A percentile compares a stretch with the other conserved stretches of the same genome.
Conservation (phyloP, 2,797 vertebrate genomes). For the Sphenopsis melanotis region DNA sequence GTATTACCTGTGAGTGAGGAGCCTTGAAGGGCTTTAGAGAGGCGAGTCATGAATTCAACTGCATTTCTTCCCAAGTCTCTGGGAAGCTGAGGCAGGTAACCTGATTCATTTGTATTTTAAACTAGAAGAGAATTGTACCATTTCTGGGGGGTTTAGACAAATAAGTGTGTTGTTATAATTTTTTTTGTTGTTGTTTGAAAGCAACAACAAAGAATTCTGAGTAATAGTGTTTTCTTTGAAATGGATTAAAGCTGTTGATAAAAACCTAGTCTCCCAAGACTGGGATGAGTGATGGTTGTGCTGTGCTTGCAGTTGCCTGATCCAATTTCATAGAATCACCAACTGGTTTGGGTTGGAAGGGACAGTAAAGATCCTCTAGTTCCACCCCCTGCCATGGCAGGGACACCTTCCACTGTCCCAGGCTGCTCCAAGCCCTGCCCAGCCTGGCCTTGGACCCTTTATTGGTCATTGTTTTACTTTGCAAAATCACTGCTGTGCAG, state of each 20-base stretch:
- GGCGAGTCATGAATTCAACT: not conserved
- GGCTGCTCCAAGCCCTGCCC: not conserved
- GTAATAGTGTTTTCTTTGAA: not conserved
- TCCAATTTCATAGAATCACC: not conserved
- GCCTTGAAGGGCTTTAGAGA: not conserved
- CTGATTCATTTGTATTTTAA: not conserved
- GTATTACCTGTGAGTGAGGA: not conserved
- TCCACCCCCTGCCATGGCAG: rapidly evolving
- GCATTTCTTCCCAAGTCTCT: not conserved
- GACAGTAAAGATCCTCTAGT: rapidly evolving
- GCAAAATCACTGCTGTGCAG: not conserved
- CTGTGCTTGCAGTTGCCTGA: not conserved
- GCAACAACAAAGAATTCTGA: not conserved
- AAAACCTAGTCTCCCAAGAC: not conserved
- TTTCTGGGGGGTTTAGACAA: not conserved
- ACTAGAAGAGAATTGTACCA: not conserved
- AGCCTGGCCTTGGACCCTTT: not conserved
- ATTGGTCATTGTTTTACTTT: not conserved
- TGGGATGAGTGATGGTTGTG: not conserved
- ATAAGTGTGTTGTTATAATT: rapidly evolving
- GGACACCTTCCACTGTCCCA: not conserved
- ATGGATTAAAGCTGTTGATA: not conserved
- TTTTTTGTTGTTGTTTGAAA: not conserved
- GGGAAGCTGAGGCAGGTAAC: not conserved
- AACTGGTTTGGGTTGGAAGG: not conserved